A percentile compares a stretch with the other conserved stretches of the same genome.
Conservation (phyloP, 1,140 invertebrate genomes). For the Wasmannia auropunctata region DNA sequence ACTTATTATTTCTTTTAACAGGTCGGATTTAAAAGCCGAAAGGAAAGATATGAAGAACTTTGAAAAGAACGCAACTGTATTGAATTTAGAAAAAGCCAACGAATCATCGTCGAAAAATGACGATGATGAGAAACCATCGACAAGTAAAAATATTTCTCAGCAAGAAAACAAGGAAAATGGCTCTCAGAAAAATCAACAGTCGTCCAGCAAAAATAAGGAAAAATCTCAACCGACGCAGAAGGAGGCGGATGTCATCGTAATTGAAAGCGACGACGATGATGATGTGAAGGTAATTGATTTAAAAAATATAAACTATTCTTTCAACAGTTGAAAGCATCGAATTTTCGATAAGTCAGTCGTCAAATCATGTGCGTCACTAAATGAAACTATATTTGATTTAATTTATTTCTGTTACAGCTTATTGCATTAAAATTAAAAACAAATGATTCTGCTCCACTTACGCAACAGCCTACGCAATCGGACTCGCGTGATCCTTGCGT, state of each 20-base stretch:
- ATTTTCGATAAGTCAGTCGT: neutral
- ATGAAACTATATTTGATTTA: conserved; percentile 4
- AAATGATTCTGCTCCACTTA: neutral
- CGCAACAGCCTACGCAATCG: neutral
- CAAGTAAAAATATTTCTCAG: neutral
- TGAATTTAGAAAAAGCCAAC: neutral
- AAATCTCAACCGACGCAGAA: neutral
- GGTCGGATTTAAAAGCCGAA: neutral
- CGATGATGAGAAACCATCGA: neutral
- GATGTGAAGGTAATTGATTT: conserved; percentile 68
- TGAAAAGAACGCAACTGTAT: neutral
- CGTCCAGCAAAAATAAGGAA: neutral
- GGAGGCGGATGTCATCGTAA: conserved; percentile 57
- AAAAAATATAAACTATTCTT: neutral
- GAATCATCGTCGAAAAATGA: neutral
- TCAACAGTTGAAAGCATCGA: neutral
- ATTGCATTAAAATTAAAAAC: neutral
- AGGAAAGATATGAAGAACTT: no score
- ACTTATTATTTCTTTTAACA: neutral
- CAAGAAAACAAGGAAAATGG: neutral
- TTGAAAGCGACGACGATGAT: conserved; percentile 78
- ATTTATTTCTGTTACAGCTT: conserved; percentile 21
- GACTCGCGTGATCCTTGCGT: neutral
- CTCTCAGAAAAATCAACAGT: neutral
- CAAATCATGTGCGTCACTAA: neutral